Percentiles rank a stretch among this genome's conserved stretches.
Evolutionary conservation across 2,797 vertebrate genomes (phyloP).

Genomic region (Cygnus olor): DNA sequence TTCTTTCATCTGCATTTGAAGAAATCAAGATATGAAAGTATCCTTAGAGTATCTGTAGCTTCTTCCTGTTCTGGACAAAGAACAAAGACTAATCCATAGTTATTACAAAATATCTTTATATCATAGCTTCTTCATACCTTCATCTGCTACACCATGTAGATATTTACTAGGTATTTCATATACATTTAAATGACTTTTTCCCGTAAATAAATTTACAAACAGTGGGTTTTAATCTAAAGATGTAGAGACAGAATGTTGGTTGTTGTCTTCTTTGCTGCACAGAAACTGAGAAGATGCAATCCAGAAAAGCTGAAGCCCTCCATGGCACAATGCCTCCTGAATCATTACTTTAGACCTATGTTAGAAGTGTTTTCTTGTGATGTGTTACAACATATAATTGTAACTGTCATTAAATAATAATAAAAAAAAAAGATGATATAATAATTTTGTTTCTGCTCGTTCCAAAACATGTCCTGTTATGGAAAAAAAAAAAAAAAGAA

Average conservation of each 20-base stretch:
- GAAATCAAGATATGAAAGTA: neutral
- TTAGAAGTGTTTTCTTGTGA: neutral
- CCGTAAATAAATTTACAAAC: too few species aligned
- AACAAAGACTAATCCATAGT: neutral
- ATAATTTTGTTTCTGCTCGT: neutral
- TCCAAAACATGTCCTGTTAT: neutral
- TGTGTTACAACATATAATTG: neutral
- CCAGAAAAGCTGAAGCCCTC: neutral
- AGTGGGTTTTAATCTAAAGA: neutral
- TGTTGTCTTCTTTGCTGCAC: neutral
- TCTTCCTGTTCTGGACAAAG: neutral
- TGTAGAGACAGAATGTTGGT: neutral
- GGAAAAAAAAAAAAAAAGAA: too few species aligned
- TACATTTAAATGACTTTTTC: neutral
- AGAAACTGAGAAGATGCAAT: neutral
- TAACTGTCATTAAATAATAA: neutral
- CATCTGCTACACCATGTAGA: neutral
- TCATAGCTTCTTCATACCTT: neutral
- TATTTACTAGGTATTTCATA: neutral
- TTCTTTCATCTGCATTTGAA: neutral
- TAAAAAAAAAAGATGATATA: neutral
- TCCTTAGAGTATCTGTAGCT: neutral
- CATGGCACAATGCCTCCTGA: neutral
- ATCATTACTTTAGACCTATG: neutral
- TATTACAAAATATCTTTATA: neutral